Percentiles rank a stretch among this genome's conserved stretches.
Evolutionary conservation across 2,113 vertebrate species (phyloP).

Genomic region (Symphodus melops): DNA sequence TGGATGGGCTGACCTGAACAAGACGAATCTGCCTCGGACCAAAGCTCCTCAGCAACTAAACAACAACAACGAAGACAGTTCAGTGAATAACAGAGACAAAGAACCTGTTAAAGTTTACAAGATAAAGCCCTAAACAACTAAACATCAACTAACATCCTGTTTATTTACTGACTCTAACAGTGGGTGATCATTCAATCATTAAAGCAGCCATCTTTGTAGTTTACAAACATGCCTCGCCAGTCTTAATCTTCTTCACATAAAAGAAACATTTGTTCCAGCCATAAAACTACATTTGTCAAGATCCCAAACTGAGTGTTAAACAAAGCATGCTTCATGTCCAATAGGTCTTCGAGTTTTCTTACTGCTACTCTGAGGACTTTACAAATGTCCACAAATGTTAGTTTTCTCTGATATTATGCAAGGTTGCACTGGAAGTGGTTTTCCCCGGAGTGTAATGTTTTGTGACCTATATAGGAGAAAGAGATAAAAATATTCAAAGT

Average conservation of each 20-base stretch:
- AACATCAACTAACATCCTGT: too few relatives aligned
- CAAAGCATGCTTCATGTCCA: neutral
- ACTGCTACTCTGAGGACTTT: neutral
- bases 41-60: constrained; percentile 82
- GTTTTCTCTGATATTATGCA: too few relatives aligned
- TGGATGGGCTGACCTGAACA: constrained; percentile 96
- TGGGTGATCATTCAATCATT: too few relatives aligned
- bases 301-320: neutral
- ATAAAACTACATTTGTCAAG: neutral
- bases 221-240: too few relatives aligned
- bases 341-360: neutral
- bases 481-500: neutral
- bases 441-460: too few relatives aligned
- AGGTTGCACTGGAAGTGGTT: too few relatives aligned
- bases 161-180: too few relatives aligned
- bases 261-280: too few relatives aligned
- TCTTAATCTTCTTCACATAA: too few relatives aligned
- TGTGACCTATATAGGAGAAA: neutral
- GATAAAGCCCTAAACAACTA: too few relatives aligned
- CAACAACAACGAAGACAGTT: neutral
- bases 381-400: neutral
- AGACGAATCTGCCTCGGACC: constrained; percentile 93
- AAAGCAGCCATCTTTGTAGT: too few relatives aligned
- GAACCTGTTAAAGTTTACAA: neutral
- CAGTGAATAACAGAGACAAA: neutral